These are phyloP conservation scores for Athene cunicularia DNA, from an alignment of 2,113 vertebrate species.

Conservation along the genomic window DNA sequence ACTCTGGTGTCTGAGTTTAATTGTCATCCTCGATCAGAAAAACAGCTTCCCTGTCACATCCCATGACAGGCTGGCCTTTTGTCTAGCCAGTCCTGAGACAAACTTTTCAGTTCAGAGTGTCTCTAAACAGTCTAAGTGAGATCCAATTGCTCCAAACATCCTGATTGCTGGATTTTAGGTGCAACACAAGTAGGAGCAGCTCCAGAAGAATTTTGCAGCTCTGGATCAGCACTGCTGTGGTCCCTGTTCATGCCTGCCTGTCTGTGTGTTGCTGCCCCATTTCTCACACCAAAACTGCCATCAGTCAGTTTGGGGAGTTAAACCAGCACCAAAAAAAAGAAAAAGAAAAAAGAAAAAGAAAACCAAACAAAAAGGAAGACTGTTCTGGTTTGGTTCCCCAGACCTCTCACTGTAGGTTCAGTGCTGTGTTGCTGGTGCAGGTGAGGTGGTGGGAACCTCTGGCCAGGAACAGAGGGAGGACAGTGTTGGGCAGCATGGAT, in stretches of 20 bases:
- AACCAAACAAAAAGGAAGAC: background rate
- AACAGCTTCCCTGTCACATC: background rate
- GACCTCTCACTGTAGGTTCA: background rate
- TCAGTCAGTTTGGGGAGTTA: background rate
- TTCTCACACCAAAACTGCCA: background rate
- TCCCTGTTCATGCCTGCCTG: background rate
- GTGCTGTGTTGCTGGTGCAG: background rate
- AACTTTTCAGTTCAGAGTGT: background rate
- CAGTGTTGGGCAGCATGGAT: background rate
- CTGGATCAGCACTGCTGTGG: background rate
- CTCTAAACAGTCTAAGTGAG: background rate
- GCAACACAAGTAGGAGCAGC: background rate
- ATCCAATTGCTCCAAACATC: background rate
- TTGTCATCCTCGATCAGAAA: too few species aligned
- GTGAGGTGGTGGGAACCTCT: background rate
- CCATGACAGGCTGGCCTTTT: background rate
- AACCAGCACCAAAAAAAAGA: background rate
- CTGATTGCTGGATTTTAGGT: background rate
- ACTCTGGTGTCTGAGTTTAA: too few species aligned
- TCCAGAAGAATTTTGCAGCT: background rate
- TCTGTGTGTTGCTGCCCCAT: background rate
- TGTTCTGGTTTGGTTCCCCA: background rate
- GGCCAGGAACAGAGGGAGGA: background rate
- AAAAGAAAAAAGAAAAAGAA: background rate
- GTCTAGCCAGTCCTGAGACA: background rate